Evolutionary conservation across 2,888 invertebrate species (phyloP).

Genomic region (Maniola hyperantus): DNA sequence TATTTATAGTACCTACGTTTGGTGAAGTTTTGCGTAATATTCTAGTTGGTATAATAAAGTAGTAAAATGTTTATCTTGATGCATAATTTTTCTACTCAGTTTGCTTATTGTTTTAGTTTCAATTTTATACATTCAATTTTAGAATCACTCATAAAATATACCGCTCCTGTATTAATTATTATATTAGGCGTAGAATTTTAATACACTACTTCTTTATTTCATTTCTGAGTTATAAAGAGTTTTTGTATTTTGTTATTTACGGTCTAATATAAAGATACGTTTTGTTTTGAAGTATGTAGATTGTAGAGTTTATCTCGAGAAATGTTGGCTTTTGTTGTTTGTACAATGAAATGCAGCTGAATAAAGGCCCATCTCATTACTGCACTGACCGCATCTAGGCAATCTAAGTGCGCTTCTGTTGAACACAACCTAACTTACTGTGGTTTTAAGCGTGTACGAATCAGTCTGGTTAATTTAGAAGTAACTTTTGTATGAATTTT

Average conservation of each 20-base stretch:
- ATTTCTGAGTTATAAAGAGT: background rate
- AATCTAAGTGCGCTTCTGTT: constrained; percentile 53
- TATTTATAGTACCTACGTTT: constrained; percentile 2
- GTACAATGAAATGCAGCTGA: constrained; percentile 45
- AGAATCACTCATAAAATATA: background rate
- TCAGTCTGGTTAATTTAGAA: constrained; percentile 16
- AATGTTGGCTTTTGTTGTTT: constrained; percentile 33
- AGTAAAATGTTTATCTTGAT: constrained; percentile 8
- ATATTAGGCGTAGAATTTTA: too few relatives aligned
- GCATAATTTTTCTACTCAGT: background rate
- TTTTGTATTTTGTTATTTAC: background rate
- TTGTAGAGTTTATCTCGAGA: constrained; percentile 30
- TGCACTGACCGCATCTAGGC: constrained; percentile 64
- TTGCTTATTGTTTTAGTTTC: background rate
- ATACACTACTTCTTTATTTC: too few relatives aligned
- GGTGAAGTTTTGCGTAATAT: constrained; percentile 5
- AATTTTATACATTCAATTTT: background rate
- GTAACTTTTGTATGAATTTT: background rate
- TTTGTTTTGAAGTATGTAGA: constrained; percentile 27
- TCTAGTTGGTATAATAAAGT: constrained; percentile 2
- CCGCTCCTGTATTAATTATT: too few relatives aligned
- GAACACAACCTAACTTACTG: constrained; percentile 20
- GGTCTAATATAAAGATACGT: constrained; percentile 12
- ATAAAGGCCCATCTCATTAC: constrained; percentile 69
- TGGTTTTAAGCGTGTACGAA: constrained; percentile 17